Evolutionary conservation across 2,797 vertebrate species (phyloP), one percentile per base, ranked within the genome.

Genomic region (Bryconaethiops microstoma): DNA sequence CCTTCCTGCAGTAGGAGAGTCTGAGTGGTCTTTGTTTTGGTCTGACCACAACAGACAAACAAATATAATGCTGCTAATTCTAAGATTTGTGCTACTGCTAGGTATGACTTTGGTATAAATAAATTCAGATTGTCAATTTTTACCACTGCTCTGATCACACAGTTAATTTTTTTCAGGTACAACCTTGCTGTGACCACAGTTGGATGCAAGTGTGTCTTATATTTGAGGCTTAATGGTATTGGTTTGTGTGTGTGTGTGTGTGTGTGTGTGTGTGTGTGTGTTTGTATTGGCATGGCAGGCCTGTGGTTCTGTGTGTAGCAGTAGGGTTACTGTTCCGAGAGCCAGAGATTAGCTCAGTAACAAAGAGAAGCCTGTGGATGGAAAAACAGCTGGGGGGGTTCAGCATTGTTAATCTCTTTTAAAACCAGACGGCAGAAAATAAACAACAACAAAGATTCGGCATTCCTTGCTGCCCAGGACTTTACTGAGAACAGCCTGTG

Each of bases 331-430:
- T 88, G 85, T 78, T 86, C 83, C 79, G 85, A 78, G 50, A 65
- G 62, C 73, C 83, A 83, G 83, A 87, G 82, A 80, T 91, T 91
- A 90, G 92, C 90, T 82, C 72, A 59, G 82, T 87, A 89, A 92
- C 91, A 93, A 93, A 93, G 87, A 88, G 82, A 82, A 84, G 87
- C 87, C 88, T 89, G 87, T 90, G 84, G 90, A 88, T 89, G 87
- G 83, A 84, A 89, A 91, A 92, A 90, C 83, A 90, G 84, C 86
- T 72, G 68, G 84, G 59, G 59, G 67, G 82, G 68, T 73, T 10
- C 82, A 85, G 85, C 87, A 85, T 91, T 90, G 86, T 91, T 92
- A 84, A 92, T 87, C 79, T 55, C n/a, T 25, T 80, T 85, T 80
- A 84, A 89, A 91, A 88, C 86, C 79, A 75, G 76, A 81, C 62